Conservation (phyloP, 2,888 invertebrate genomes). For the Acronicta alni region DNA sequence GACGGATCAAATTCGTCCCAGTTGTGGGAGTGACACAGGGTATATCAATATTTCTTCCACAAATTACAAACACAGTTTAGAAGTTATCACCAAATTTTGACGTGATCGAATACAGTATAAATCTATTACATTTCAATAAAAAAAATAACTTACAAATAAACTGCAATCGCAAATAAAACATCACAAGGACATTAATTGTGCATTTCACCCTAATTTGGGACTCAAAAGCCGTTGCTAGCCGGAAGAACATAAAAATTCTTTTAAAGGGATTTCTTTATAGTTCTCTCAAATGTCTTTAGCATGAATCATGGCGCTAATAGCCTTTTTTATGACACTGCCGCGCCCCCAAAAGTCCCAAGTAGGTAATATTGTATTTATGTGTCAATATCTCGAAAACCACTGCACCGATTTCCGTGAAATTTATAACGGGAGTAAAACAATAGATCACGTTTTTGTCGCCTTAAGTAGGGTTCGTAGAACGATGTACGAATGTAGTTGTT, state of each 20-base stretch:
- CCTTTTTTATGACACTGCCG: slow-evolving; percentile 18
- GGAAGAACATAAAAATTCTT: slow-evolving; percentile 40
- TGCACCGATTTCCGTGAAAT: slow-evolving; percentile 25
- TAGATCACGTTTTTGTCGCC: background rate
- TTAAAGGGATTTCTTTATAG: slow-evolving; percentile 36
- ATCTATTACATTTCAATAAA: too few relatives aligned
- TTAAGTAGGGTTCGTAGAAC: background rate
- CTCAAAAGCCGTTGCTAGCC: slow-evolving; percentile 41
- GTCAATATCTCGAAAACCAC: slow-evolving; percentile 9
- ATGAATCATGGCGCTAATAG: slow-evolving; percentile 36
- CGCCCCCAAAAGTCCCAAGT: background rate
- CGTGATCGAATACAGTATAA: too few relatives aligned
- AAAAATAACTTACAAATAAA: too few relatives aligned
- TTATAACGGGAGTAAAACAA: slow-evolving; percentile 3
- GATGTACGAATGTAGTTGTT: too few relatives aligned
- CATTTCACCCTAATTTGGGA: slow-evolving; percentile 29
- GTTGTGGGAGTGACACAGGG: too few relatives aligned
- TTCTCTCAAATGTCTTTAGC: slow-evolving; percentile 12
- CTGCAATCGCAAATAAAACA: background rate
- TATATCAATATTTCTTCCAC: too few relatives aligned
- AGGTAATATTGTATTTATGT: background rate
- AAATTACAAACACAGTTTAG: too few relatives aligned
- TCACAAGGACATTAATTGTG: slow-evolving; percentile 3
- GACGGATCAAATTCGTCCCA: too few relatives aligned
- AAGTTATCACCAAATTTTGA: too few relatives aligned